These are phyloP conservation scores for Brachyopa scutellaris DNA, from an alignment of 2,888 invertebrate genomes.

Conservation along the genomic window DNA sequence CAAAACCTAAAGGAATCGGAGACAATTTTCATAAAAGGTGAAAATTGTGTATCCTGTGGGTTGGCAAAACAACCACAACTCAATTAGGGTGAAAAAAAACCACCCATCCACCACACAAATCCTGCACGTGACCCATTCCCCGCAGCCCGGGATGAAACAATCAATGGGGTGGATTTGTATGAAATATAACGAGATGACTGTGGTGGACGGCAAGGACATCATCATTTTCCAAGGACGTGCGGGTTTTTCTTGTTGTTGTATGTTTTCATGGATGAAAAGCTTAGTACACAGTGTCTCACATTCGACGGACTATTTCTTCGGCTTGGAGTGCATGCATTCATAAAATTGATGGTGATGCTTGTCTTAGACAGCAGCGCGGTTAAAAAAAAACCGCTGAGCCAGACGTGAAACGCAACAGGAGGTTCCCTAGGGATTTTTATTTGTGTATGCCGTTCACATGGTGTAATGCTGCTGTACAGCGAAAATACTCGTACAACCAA, in stretches of 20 bases:
- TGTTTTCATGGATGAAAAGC: conserved; percentile 4
- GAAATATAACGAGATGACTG: conserved; percentile 48
- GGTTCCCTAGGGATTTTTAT: conserved; percentile 63
- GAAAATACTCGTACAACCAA: not conserved
- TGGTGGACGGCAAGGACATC: conserved; percentile 47
- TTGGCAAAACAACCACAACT: conserved; percentile 38
- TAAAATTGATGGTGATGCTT: not conserved
- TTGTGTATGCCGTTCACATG: conserved; percentile 52
- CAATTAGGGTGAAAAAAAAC: conserved; percentile 43
- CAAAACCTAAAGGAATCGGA: not conserved
- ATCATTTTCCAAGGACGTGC: conserved; percentile 44
- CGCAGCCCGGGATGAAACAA: not conserved
- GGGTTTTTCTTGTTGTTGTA: conserved; percentile 42
- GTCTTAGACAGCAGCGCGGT: conserved; percentile 22
- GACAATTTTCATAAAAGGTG: conserved; percentile 20
- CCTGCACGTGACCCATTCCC: conserved; percentile 64
- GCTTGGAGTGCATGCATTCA: not conserved
- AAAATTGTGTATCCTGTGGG: conserved; percentile 23
- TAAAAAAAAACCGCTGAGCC: conserved; percentile 34
- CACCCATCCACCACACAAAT: conserved; percentile 1
- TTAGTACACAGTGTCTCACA: not conserved
- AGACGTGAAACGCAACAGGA: conserved; percentile 67
- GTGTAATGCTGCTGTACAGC: conserved; percentile 42
- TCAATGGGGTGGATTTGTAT: conserved; percentile 27
- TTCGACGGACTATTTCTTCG: not conserved